Base-by-base conservation (phyloP, 2,888 invertebrate species). In the Phengaris arion region DNA sequence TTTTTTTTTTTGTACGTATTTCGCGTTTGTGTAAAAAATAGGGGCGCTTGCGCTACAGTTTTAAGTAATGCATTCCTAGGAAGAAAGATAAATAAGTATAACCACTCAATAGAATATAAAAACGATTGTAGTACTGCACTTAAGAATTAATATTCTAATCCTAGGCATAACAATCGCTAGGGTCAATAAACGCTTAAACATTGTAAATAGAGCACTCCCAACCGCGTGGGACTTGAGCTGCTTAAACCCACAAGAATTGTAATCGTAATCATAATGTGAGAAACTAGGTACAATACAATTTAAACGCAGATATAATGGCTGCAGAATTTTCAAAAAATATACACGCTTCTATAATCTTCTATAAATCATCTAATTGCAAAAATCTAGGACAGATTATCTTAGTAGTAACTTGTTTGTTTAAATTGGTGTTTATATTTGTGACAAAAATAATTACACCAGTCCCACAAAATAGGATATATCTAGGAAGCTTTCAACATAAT, bases 161-260 rank as follows among this genome's bases (percentile, higher is more conserved):
- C 35, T 64, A 64, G 35, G 64, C 64, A 45, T 45, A 45, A 64
- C 45, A 64, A 64, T 45, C 13, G 12, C 64, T 35, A 64, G 64
- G 64, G 35, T 64, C 64, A 35, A 64, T 35, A 64, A 64, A 64
- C 64, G 35, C 35, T 64, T 64, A 64, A 64, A 64, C 12, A 64
- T 64, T 64, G 64, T 64, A 64, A 64, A 35, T 64, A 64, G 64
- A 64, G 64, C 64, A 64, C 35, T 35, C 64, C 35, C 35, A 64
- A 64, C 64, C 64, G 64, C 64, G 64, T 64, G 64, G 64, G 64
- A 64, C 64, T 35, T 8, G 35, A 35, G 2, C 12, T 6, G 64
- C 13, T 64, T 64, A 64, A 12, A 45, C 6, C 13, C 10, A 45
- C 59, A 22, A 59, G 59, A 59, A 22, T 59, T 52, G 22, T 59